Evolutionary conservation across 1,140 invertebrate species (phyloP), one percentile per base, ranked within the genome.

Genomic region (Samia ricini): DNA sequence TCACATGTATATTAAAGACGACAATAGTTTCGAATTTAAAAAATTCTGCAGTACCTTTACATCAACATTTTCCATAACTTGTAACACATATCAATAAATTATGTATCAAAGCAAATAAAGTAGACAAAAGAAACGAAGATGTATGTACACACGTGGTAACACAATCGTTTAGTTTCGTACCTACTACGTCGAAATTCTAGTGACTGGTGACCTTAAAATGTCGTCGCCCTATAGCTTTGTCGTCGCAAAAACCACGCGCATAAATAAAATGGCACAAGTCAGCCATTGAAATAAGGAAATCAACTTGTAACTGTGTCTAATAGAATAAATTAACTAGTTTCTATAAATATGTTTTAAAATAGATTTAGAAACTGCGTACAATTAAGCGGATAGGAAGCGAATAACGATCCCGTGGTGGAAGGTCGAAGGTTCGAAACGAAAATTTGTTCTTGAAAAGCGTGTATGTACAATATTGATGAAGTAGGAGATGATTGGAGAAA

Each of bases 131-230:
- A 12, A 42, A 15, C 33, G 33, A 42, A 42, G 33, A 52, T 20
- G 22, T 52, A 52, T 51, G 50, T 51, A 52, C 7, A 22, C 10
- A 52, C 20, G 51, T 52, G 51, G 6, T 52, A n/a, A 10, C 19
- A 22, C 51, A 10, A 22, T 19, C 21, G 33, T 42, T 42, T 15
- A 42, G 33, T 18, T n/a, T n/a, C n/a, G n/a, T n/a, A n/a, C n/a
- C n/a, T 51, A 22, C 19, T 20, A 55, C 52, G 52, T 55, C 52
- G 33, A 58, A 42, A 61, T 20, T 33, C 24, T 19, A 58, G 60
- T 61, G 62, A 61, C 24, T 19, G 55, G 60, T 61, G 62, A 61
- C 63, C 59, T 69, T 63, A 61, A 52, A 63, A 61, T 68, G 66
- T 63, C 66, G 48, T 52, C 58, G 66, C 56, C 66, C 66, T 64